Evolutionary conservation across 1,140 invertebrate genomes (phyloP).

Genomic region (Drosophila pseudoananassae): DNA sequence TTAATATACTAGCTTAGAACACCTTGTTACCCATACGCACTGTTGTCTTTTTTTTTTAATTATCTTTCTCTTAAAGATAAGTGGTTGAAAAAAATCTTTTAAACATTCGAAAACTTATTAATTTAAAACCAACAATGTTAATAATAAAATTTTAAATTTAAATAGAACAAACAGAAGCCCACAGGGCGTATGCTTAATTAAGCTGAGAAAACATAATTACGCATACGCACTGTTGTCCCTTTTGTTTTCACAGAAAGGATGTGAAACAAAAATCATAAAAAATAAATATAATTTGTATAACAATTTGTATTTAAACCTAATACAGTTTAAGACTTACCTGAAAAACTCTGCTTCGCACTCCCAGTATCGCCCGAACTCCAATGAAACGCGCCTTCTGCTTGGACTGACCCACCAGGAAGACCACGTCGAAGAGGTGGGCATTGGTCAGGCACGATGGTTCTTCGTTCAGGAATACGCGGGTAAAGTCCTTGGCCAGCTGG

Average conservation of each 20-base stretch:
- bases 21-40: neutral
- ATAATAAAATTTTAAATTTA: neutral
- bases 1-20: neutral
- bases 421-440: conserved; percentile 94
- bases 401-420: conserved; percentile 93
- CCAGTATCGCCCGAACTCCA: conserved; percentile 95
- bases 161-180: neutral
- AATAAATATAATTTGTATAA: too few species aligned
- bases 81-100: too few species aligned
- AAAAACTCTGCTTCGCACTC: conserved; percentile 87
- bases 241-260: neutral
- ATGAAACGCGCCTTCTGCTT: conserved; percentile 95
- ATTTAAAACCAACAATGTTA: neutral
- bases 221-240: conserved; percentile 3
- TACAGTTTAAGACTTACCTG: conserved; percentile 48
- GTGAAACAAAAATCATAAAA: neutral
- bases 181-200: neutral
- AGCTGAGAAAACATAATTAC: neutral
- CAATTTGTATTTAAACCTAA: too few species aligned
- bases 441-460: conserved; percentile 89
- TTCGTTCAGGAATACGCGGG: conserved; percentile 93
- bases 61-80: too few species aligned
- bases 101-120: neutral
- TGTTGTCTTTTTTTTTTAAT: neutral
- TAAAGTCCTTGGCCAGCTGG: conserved; percentile 96